phyloP scores from a whole-genome alignment of 2,113 vertebrate genomes.

The Myiopsitta monachus region DNA sequence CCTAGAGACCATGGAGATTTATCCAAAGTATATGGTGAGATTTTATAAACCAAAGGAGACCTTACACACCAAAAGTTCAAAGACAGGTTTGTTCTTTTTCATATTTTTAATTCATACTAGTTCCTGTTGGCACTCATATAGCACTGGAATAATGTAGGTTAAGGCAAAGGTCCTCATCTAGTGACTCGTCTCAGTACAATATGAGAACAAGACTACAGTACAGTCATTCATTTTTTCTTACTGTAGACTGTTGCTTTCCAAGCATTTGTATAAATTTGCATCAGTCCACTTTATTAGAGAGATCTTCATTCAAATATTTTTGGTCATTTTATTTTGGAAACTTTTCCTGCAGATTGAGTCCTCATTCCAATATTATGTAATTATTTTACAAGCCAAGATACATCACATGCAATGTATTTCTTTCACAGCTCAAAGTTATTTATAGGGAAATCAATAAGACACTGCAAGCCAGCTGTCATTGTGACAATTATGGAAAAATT shows the following conservation, averaged over 20 bases:
- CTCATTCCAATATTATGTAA: neutral
- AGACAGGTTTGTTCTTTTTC: neutral
- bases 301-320: neutral
- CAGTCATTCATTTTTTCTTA: neutral
- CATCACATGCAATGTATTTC: neutral
- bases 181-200: neutral
- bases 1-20: neutral
- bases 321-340: neutral
- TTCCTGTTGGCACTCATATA: neutral
- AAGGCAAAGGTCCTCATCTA: neutral
- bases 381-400: neutral
- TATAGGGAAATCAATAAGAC: neutral
- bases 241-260: neutral
- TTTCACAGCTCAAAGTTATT: neutral
- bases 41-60: neutral
- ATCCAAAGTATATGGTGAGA: neutral
- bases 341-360: neutral
- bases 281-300: neutral
- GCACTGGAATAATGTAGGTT: neutral
- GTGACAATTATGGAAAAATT: neutral
- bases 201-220: neutral
- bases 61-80: neutral
- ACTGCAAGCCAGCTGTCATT: neutral
- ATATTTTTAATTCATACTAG: neutral
- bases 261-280: neutral